Evolutionary conservation across 2,113 vertebrate genomes (phyloP), one percentile per base, ranked within the genome.

Genomic region (Scophthalmus maximus): DNA sequence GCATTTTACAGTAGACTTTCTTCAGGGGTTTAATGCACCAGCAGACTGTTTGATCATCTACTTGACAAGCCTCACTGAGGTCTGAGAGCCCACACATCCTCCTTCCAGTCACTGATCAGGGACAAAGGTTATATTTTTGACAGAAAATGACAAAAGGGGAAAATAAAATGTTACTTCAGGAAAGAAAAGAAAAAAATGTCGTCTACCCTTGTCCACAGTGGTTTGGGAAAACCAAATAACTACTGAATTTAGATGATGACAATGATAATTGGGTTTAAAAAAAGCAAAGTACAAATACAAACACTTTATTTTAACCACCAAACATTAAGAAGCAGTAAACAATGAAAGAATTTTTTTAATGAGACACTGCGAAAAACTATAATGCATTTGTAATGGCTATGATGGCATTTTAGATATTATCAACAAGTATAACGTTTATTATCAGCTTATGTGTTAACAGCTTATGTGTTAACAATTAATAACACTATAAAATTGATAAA

Each of bases 41-140:
- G n/a, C 63, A 30, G 57, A 70, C 49, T 50, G 49, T 83, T 88
- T 83, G 75, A 87, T 84, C 67, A 79, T 79, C 46, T 66, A 76
- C 75, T 79, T 60, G 80, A 62, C 72, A 68, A 61, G 80, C 63
- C 73, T 72, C 59, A 20, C 52, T 52, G 59, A 77, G 69, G 57
- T 56, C 1, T 2, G 69, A 56, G 34, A 83, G 65, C 70, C 55
- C 36, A 77, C 38, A 58, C 62, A 20, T 66, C 49, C 56, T 56
- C 30, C 22, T 11, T 30, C 18, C 57, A 30, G 27, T 66, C 49
- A 17, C 44, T 73, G 70, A 46, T 47, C 8, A 65, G 40, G 47
- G 20, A 49, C 15, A 29, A 20, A 70, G 47, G 50, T 68, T 59
- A 62, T 22, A 23, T 52, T 68, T 75, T 26, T 50, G 8, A 76